Evolutionary conservation across 35 echinoderm and acorn worm genomes (phyloP).

Genomic region (Eucidaris tribuloides): DNA sequence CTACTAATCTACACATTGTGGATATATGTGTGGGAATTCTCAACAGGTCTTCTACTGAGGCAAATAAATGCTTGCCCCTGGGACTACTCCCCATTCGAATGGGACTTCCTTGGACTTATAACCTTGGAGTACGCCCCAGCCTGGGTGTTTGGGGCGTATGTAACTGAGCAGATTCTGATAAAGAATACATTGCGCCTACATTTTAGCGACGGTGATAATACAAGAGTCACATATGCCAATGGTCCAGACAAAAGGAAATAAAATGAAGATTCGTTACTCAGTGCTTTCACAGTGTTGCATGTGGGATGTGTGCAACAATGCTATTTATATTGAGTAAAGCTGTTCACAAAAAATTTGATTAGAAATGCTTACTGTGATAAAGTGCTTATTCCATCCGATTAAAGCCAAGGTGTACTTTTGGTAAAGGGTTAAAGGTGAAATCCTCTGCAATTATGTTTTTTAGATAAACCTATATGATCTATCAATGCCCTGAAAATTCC

Average conservation of each 20-base stretch:
- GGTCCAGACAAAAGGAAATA: conserved; percentile 18
- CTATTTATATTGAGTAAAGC: no score
- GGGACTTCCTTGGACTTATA: conserved; percentile 91
- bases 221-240: neutral
- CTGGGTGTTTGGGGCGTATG: conserved; percentile 77
- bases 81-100: conserved; percentile 99
- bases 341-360: no score
- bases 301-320: no score
- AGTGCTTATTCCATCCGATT: no score
- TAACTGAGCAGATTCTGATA: conserved; percentile 87
- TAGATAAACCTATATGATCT: no score
- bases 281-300: no score
- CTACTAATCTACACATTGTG: conserved; percentile 76
- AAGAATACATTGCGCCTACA: conserved; percentile 87
- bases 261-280: neutral
- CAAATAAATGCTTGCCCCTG: conserved; percentile 96
- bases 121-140: conserved; percentile 94
- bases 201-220: conserved; percentile 31
- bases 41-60: conserved; percentile 69
- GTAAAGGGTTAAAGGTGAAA: no score
- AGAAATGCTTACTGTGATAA: no score
- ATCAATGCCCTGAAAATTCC: no score
- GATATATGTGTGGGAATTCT: conserved; percentile 97
- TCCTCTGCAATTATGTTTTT: no score
- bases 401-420: no score